Conservation (phyloP, 2,113 vertebrate species). For the Cyphomyrus plagiostoma region DNA sequence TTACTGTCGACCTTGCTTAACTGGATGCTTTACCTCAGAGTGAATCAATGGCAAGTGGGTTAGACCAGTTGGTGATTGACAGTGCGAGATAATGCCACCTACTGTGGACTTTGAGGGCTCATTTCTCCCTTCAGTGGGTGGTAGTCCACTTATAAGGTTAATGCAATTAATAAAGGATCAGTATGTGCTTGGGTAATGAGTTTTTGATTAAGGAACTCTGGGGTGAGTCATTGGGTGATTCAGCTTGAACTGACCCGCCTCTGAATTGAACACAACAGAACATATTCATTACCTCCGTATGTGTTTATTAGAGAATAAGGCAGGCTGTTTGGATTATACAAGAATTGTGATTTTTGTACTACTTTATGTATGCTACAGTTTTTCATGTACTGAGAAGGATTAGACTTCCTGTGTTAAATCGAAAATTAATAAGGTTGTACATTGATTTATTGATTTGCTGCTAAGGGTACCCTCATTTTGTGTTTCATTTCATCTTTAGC, state of each 20-base stretch:
- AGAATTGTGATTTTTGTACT: not conserved
- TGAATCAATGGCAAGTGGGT: not conserved
- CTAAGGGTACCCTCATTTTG: not conserved
- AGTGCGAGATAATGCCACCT: not conserved
- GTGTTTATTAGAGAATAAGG: not conserved
- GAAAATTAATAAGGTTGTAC: not conserved
- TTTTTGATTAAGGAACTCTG: not conserved
- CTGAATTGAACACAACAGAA: not conserved
- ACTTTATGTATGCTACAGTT: not conserved
- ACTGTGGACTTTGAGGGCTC: not conserved
- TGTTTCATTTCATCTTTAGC: not conserved
- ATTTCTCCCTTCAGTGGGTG: not conserved
- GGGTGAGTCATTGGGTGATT: not conserved
- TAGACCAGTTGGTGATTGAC: conserved; percentile 2
- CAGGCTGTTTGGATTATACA: not conserved
- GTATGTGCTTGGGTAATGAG: not conserved
- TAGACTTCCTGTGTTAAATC: not conserved
- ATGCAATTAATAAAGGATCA: conserved; percentile 9
- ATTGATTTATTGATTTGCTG: not conserved
- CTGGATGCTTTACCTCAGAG: not conserved
- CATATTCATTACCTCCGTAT: not conserved
- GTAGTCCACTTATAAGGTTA: not conserved
- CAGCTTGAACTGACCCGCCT: not conserved
- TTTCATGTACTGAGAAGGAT: not conserved
- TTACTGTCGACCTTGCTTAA: not conserved